Percentiles rank a stretch among this genome's conserved stretches.
Conservation (phyloP, 1,140 invertebrate species). For the Melitaea cinxia region DNA sequence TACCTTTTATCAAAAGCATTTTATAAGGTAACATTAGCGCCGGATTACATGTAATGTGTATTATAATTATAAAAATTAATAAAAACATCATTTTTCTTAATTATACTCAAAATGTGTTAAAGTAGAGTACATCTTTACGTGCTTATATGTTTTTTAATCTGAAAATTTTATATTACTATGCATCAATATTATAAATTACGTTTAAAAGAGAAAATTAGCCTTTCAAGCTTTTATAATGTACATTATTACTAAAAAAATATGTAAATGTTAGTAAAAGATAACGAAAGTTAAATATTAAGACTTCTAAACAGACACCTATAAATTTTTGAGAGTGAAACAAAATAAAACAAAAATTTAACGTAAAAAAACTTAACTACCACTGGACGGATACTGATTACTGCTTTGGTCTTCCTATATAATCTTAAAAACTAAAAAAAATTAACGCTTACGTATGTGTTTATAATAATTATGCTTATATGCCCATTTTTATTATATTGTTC, state of each 20-base stretch:
- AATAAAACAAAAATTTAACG: conserved; percentile 30
- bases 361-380: conserved; percentile 69
- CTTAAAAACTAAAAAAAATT: conserved; percentile 29
- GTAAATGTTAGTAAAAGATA: background rate
- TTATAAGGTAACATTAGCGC: conserved; percentile 78
- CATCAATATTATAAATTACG: background rate
- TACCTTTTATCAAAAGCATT: conserved; percentile 58
- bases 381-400: conserved; percentile 81
- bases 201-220: background rate
- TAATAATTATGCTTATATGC: background rate
- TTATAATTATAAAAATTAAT: conserved; percentile 4
- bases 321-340: conserved; percentile 5
- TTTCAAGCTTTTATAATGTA: background rate
- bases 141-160: background rate
- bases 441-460: background rate
- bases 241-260: background rate
- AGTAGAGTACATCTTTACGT: background rate
- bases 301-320: background rate
- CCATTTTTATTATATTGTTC: background rate
- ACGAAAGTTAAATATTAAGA: background rate
- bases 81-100: background rate
- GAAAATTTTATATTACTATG: background rate
- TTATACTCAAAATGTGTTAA: background rate
- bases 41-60: conserved; percentile 41
- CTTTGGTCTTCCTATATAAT: conserved; percentile 66